Base-by-base conservation (phyloP, 2,888 invertebrate species). In the Phytoseiulus persimilis region DNA sequence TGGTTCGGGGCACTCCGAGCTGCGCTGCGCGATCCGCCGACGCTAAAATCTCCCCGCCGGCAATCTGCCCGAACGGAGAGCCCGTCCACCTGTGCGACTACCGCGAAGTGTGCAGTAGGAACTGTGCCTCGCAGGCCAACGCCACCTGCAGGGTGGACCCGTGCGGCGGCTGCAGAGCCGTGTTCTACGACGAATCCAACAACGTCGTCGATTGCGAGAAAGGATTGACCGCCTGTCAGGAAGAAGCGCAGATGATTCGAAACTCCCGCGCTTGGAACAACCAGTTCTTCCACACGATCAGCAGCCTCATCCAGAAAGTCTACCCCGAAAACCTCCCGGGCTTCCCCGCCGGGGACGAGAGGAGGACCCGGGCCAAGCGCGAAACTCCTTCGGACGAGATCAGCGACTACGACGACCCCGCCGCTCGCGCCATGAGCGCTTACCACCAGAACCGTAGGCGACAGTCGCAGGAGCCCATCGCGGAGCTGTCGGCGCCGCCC, bases 11-110 rank as follows among this genome's bases (percentile, higher is more conserved):
- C 32, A 94, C 94, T 0, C 96, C 96, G 0, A 94, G 94, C 83
- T 96, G 96, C 92, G 96, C 95, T 92, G 95, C 95, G 92, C 94
- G 96, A 83, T 95, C 96, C 83, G 83, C 83, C n/a, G 32, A 31
- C 18, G n/a, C 31, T 31, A 45, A 32, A 32, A 65, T 90, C 83
- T 31, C 83, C 5, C 83, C 83, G 39, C 18, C 32, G 90, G 32
- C 93, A 92, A 92, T 92, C 89, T 92, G 92, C 90, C 91, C 92
- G 32, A 91, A 92, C 32, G 92, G 92, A 28, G 91, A 91, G 45
- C 91, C 91, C n/a, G 92, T 92, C 31, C 92, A 92, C 90, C 91
- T 92, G 28, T 93, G 93, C 90, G 91, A 92, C 87, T 91, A 91
- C 39, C 90, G 91, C 11, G 90, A 91, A 18, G 90, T 92, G 31